phyloP scores from a whole-genome alignment of 2,113 vertebrate species.

The Azemiops feae region DNA sequence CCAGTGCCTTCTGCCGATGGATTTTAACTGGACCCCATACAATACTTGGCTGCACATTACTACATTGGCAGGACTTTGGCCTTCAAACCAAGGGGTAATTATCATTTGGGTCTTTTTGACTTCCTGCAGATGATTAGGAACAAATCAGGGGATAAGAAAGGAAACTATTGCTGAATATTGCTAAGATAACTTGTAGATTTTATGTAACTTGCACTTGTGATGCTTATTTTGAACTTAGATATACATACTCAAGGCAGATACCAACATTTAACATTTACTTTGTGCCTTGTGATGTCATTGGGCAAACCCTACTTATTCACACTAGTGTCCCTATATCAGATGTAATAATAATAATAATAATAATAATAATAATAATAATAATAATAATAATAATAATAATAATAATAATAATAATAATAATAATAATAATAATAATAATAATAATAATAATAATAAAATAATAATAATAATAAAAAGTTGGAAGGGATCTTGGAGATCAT shows the following conservation, averaged over 20 bases:
- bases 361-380: no score
- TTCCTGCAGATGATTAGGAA: neutral
- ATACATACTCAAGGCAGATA: neutral
- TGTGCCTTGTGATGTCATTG: neutral
- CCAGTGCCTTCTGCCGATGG: constrained; percentile 21
- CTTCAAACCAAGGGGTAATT: neutral
- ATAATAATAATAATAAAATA: no score
- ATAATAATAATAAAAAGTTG: no score
- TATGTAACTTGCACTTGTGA: neutral
- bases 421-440: no score
- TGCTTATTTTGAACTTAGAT: neutral
- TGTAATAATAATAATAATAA: no score
- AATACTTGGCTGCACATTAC: neutral
- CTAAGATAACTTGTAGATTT: neutral
- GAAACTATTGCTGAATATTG: neutral
- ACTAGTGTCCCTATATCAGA: neutral
- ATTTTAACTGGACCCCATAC: neutral
- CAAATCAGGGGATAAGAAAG: neutral
- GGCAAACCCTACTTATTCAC: neutral
- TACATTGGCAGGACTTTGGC: neutral
- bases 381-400: no score
- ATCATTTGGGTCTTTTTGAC: neutral
- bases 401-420: no score
- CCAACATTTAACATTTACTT: neutral
- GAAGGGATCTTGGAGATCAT: no score